Percentiles rank a stretch among this genome's conserved stretches.
Evolutionary conservation across 2,888 invertebrate genomes (phyloP).

Genomic region (Arctia plantaginis): DNA sequence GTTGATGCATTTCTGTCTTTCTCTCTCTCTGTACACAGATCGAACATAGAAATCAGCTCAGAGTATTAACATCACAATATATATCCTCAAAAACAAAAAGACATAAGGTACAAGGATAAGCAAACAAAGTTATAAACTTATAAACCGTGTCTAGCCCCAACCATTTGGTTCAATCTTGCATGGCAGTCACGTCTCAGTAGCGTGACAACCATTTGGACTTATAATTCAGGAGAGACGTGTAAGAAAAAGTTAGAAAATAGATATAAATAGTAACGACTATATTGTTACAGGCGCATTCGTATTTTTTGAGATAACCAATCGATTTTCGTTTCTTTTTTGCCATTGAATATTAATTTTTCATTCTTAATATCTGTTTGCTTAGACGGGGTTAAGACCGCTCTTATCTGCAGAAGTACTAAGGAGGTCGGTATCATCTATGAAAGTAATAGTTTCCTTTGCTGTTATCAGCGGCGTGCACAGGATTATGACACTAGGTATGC

Average conservation of each 20-base stretch:
- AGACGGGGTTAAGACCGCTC: not conserved
- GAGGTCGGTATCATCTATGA: not conserved
- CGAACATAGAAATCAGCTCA: not conserved
- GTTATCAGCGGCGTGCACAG: no score
- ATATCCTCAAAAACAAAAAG: not conserved
- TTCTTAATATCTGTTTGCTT: not conserved
- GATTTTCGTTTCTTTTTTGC: no score
- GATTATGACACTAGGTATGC: no score
- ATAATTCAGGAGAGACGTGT: constrained; percentile 7
- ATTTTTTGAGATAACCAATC: not conserved
- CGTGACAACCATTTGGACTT: constrained; percentile 4
- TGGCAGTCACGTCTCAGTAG: constrained; percentile 7
- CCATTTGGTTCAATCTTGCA: not conserved
- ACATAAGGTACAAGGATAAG: not conserved
- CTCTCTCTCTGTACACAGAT: not conserved
- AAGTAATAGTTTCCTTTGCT: not conserved
- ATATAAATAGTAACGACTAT: not conserved
- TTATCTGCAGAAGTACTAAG: not conserved
- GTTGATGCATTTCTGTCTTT: not conserved
- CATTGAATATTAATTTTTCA: not conserved
- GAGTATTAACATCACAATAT: not conserved
- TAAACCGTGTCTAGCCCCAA: not conserved
- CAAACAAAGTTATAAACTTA: constrained; percentile 5
- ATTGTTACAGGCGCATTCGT: not conserved
- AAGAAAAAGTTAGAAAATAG: constrained; percentile 4